Base-by-base conservation (phyloP, 2,797 vertebrate genomes). In the Calcarius lapponicus region DNA sequence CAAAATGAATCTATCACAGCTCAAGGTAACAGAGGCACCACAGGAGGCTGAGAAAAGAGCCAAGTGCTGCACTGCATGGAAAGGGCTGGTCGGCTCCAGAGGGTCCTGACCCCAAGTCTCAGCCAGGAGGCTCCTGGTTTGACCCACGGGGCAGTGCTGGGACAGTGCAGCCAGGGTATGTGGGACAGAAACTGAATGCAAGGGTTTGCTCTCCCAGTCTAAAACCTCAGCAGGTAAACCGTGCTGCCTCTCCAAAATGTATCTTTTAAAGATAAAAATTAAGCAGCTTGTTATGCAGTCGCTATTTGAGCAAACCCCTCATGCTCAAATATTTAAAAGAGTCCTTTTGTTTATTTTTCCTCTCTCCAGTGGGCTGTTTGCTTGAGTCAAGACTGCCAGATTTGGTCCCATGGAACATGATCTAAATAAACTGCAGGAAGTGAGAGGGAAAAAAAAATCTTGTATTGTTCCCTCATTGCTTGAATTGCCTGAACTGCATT, bases 351-450 rank as follows among this genome's bases (percentile, higher is more conserved):
- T 95, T 93, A 57, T 95, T 96, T 96, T 96, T 62, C 13, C 82
- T 60, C 74, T 88, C 96, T 96, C 94, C 92, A 90, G 90, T 90
- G 93, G 80, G 93, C 92, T 96, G 85, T 96, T 96, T 93, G 83
- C 94, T 89, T 65, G 84, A 96, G 83, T 95, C 93, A 92, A 92
- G 94, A 89, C 96, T 94, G 93, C 96, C 95, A 96, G 95, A 96
- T 87, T 92, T 87, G 90, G 94, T 96, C 92, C 94, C 94, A 95
- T 89, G 90, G 96, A 97, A 95, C 88, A 51, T 48, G 93, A 94
- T 96, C 96, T 97, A 96, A 96, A 96, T 96, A 93, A 95, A 96
- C 86, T 94, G 86, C 95, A 96, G 93, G 94, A 95, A 96, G 93
- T 54, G 80, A 95, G 93, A 0, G 15, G 50, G 28, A 66, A 74